Evolutionary conservation across 2,797 vertebrate species (phyloP).

Genomic region (Galago senegalensis): DNA sequence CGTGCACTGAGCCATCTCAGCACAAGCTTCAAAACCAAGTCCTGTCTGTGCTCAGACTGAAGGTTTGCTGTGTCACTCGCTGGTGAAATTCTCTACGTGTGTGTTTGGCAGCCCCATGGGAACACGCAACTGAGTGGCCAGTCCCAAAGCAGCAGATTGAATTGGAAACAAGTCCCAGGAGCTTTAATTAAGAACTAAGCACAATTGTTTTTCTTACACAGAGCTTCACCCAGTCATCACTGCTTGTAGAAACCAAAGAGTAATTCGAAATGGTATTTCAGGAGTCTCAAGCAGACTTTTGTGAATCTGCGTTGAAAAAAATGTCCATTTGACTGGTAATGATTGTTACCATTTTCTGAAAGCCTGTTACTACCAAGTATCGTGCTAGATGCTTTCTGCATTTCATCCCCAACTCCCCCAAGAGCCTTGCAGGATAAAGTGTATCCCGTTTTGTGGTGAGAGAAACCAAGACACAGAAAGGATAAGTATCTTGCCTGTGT

Average conservation of each 20-base stretch:
- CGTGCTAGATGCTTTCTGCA: background rate
- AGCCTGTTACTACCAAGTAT: background rate
- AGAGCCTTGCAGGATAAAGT: background rate
- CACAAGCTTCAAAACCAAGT: background rate
- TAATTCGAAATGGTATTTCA: background rate
- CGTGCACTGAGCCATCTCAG: background rate
- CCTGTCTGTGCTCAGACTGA: background rate
- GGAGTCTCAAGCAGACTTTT: background rate
- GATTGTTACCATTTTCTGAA: background rate
- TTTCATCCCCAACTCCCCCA: background rate
- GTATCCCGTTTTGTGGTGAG: background rate
- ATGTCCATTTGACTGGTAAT: background rate
- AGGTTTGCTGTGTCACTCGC: background rate
- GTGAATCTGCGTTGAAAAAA: background rate
- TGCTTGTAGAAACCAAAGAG: background rate
- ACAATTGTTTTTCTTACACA: background rate
- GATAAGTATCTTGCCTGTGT: background rate
- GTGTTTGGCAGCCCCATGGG: background rate
- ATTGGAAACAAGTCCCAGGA: background rate
- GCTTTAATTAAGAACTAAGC: background rate
- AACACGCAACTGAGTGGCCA: background rate
- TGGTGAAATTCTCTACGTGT: background rate
- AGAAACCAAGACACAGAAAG: conserved; percentile 20
- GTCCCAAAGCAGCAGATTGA: background rate
- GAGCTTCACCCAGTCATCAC: background rate